A percentile compares a stretch with the other conserved stretches of the same genome.
These are phyloP conservation scores for Mamestra brassicae DNA, from an alignment of 2,888 invertebrate species.

Conservation along the genomic window DNA sequence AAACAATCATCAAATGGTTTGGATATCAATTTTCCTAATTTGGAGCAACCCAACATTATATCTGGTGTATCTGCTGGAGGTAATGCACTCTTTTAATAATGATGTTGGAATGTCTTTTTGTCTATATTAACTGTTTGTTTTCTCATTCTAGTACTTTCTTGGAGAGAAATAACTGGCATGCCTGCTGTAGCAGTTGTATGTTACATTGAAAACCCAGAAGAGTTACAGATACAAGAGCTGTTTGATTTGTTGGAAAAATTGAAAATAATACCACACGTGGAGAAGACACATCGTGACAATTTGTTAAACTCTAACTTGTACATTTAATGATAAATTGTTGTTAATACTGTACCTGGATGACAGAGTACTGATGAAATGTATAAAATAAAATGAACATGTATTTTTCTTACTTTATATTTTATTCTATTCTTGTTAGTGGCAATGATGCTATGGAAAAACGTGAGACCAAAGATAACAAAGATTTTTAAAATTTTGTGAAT, in stretches of 20 bases:
- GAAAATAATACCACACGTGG: slow-evolving; percentile 71
- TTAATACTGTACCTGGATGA: not conserved
- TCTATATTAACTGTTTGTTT: not conserved
- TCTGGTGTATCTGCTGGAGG: slow-evolving; percentile 88
- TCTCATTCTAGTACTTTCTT: slow-evolving; percentile 80
- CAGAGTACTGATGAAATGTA: slow-evolving; percentile 3
- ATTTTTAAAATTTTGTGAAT: too few species aligned
- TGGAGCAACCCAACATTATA: slow-evolving; percentile 88
- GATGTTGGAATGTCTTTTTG: not conserved
- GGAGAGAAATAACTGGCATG: slow-evolving; percentile 80
- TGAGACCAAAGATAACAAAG: too few species aligned
- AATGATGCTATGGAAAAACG: too few species aligned
- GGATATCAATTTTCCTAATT: slow-evolving; percentile 72
- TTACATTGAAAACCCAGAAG: slow-evolving; percentile 82
- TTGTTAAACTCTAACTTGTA: slow-evolving; percentile 84
- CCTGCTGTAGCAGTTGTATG: slow-evolving; percentile 80
- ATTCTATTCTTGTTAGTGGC: too few species aligned
- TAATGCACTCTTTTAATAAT: slow-evolving; percentile 62
- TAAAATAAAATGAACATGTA: not conserved
- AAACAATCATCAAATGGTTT: slow-evolving; percentile 58
- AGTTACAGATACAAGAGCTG: slow-evolving; percentile 78
- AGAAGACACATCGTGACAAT: slow-evolving; percentile 68
- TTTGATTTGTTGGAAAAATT: slow-evolving; percentile 77
- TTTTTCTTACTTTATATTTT: too few species aligned
- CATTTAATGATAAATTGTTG: slow-evolving; percentile 73